Base-by-base conservation (phyloP, 2,888 invertebrate genomes). In the Arge pagana region DNA sequence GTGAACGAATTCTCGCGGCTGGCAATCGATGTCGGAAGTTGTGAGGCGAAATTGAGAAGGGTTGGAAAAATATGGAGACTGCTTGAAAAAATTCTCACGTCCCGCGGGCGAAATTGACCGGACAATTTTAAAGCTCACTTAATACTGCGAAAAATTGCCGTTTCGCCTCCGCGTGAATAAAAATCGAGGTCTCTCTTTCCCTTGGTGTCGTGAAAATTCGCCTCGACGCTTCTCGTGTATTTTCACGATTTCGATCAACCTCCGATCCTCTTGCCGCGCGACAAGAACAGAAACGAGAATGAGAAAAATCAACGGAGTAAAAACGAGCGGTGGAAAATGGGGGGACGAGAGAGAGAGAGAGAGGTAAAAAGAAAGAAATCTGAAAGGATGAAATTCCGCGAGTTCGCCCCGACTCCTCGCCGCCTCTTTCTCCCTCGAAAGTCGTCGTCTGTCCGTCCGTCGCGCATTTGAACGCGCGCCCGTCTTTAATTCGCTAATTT, bases 51-150 rank as follows among this genome's bases (percentile, higher is more conserved):
- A n/a, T n/a, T n/a, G n/a, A n/a, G n/a, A n/a, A n/a, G n/a, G n/a
- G n/a, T n/a, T n/a, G n/a, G n/a, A n/a, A n/a, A n/a, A n/a, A n/a
- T n/a, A n/a, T n/a, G n/a, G n/a, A n/a, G n/a, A n/a, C n/a, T 64
- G 63, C 64, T 76, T 75, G 63, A 71, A 74, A 76, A 76, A 74
- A 69, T 69, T 64, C 66, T 76, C 76, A 76, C 76, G 76, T 76
- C 51, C 67, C 62, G 53, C 54, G 55, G 53, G 60, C 68, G 66
- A 75, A 76, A 76, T 76, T 76, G 76, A 76, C 75, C 74, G 71
- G 69, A 73, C 72, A 73, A 73, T 76, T 76, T 76, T 71, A 70
- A 71, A 74, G 76, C 74, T 65, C 66, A 59, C 60, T 75, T 75
- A 76, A 74, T 72, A 59, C 72, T 45, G 69, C 66, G 76, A 76